Base-by-base conservation (phyloP, 2,797 vertebrate species). In the Aeoliscus strigatus region DNA sequence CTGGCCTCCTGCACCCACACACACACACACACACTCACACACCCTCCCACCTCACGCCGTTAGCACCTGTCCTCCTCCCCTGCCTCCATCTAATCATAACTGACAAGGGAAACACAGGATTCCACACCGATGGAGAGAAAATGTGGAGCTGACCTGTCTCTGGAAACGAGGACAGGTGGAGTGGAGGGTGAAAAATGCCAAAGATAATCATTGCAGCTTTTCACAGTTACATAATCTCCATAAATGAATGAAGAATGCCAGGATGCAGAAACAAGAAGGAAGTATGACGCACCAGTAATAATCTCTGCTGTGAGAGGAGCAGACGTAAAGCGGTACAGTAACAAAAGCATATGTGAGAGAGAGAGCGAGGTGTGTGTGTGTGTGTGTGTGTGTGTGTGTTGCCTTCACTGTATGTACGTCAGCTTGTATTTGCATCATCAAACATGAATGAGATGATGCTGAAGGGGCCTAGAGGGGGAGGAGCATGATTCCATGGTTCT, bases 41-140 rank as follows among this genome's bases (percentile, higher is more conserved):
- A n/a, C n/a, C 58, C 40, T 57, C 60, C 60, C 75, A 58, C 77
- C 65, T 83, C 73, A 5, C 64, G 74, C 18, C 67, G 74, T 77
- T 79, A 76, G 58, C 56, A 10, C 57, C 39, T 60, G 59, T 39
- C 44, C 60, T 74, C 55, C 66, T 62, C 54, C 51, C 47, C 29
- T 48, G 54, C 49, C 45, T 50, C 39, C 55, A 1, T 1, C 49
- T 80, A 75, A 83, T 74, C 70, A 48, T 54, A 74, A 16, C 56
- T 68, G 79, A 82, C 79, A 69, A 34, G 49, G 41, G 67, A 66
- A 43, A 56, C 45, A 34, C 51, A 50, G 52, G 29, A 27, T 44
- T 71, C 40, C 27, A 36, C 46, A 39, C 47, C 38, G 15, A 3
- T 41, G 38, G 60, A 47, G 15, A 24, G 43, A 50, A 27, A 35